Evolutionary conservation across 2,888 invertebrate genomes (phyloP), one percentile per base, ranked within the genome.

Genomic region (Colostygia pectinataria): DNA sequence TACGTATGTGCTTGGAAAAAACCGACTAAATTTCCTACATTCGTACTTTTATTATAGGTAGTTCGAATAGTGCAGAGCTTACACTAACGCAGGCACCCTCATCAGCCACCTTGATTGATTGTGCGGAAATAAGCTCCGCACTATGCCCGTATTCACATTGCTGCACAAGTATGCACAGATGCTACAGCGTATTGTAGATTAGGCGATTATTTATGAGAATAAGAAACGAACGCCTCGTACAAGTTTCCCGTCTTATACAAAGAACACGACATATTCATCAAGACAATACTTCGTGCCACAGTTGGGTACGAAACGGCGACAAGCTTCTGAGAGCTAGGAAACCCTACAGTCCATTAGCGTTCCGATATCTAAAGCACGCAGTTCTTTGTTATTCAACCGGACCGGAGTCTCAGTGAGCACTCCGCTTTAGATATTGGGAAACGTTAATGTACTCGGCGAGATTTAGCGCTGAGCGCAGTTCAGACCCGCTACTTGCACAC

Each of bases 371-470:
- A 73, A 80, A 77, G 72, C 73, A 80, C 80, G 74, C 82, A 82
- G 77, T 83, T 86, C 83, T 88, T 89, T 89, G 83, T 85, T 83
- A 87, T 85, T 84, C 80, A 75, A 77, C 77, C 71, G 77, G 81
- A 82, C 81, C 72, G 74, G 63, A 53, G 53, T 55, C 59, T 58
- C 63, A 59, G 76, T 71, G 77, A 80, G 78, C 74, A 76, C 80
- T 80, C 71, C 76, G 80, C 83, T 83, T 82, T 80, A 80, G 83
- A 79, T 87, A 87, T 87, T 83, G 86, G 81, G 83, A 86, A 86
- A 87, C 82, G 82, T 80, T 87, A 86, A 86, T 86, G 83, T 83
- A 80, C 63, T 80, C 75, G 58, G 73, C 56, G 75, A 81, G 81
- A 85, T 86, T 86, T 82, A 84, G 74, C 74, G 69, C 64, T 72